phyloP scores from a whole-genome alignment of 2,113 vertebrate genomes.

The Trichomycterus rosablanca region DNA sequence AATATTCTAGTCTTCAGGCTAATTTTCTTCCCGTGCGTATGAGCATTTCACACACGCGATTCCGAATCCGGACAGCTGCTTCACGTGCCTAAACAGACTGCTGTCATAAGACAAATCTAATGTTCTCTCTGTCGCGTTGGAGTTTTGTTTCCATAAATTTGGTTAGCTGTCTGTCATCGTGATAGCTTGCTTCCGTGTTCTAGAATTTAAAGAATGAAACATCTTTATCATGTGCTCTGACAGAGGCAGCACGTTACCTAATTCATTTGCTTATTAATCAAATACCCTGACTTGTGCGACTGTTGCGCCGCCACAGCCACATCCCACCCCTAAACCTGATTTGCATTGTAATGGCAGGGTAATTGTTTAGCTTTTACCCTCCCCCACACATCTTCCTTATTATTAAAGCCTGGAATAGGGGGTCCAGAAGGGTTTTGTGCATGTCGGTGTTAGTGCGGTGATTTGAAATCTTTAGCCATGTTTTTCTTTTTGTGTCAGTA shows the following conservation, averaged over 20 bases:
- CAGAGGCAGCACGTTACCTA: not conserved
- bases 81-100: not conserved
- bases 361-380: conserved; percentile 21
- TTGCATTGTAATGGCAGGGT: conserved; percentile 24
- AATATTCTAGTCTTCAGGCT: too few species aligned
- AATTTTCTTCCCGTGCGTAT: not conserved
- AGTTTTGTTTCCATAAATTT: conserved; percentile 24
- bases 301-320: conserved; percentile 21
- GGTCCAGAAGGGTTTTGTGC: not conserved
- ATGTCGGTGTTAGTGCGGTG: not conserved
- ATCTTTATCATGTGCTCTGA: conserved; percentile 11
- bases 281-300: conserved; percentile 11
- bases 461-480: not conserved
- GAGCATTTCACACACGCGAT: too few species aligned
- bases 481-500: not conserved
- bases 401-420: conserved; percentile 1
- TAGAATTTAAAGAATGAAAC: not conserved
- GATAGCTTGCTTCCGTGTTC: not conserved
- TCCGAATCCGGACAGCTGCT: conserved; percentile 16
- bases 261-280: conserved; percentile 38
- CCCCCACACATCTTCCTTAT: conserved; percentile 5
- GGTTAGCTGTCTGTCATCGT: not conserved
- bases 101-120: not conserved
- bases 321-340: conserved; percentile 18
- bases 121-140: not conserved